phyloP scores from a whole-genome alignment of 2,113 vertebrate species.

The Chroicocephalus ridibundus region DNA sequence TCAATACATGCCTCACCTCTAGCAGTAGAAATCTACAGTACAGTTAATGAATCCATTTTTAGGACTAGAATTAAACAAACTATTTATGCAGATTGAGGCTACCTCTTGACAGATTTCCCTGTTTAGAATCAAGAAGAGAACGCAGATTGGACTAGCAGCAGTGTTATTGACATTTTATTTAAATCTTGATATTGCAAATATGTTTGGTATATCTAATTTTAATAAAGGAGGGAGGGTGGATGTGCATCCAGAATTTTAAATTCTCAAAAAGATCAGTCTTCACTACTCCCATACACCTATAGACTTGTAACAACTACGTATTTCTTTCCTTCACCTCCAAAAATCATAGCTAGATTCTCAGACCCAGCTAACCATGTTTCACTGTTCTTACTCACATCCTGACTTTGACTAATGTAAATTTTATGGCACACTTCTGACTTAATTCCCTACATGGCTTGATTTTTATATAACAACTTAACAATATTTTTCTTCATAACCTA shows the following conservation, averaged over 20 bases:
- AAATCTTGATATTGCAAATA: neutral
- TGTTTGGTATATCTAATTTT: neutral
- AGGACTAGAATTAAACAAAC: neutral
- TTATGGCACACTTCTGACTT: neutral
- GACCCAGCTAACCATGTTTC: neutral
- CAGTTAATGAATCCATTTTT: slow-evolving; percentile 1
- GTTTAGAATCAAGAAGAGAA: neutral
- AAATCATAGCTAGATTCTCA: neutral
- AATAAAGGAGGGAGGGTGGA: neutral
- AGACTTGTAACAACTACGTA: neutral
- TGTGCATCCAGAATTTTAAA: neutral
- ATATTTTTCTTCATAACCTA: neutral
- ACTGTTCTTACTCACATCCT: neutral
- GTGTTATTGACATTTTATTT: neutral
- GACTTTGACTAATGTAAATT: neutral
- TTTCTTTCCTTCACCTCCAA: neutral
- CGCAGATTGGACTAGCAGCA: neutral
- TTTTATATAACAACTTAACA: neutral
- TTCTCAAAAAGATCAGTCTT: neutral
- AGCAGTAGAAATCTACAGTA: neutral
- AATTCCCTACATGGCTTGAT: neutral
- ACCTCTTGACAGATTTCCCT: neutral
- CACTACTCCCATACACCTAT: neutral
- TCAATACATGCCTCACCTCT: neutral
- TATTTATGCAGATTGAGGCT: neutral